These are phyloP conservation scores for Trichogramma dendrolimi DNA, from an alignment of 2,888 invertebrate genomes.

Conservation along the genomic window DNA sequence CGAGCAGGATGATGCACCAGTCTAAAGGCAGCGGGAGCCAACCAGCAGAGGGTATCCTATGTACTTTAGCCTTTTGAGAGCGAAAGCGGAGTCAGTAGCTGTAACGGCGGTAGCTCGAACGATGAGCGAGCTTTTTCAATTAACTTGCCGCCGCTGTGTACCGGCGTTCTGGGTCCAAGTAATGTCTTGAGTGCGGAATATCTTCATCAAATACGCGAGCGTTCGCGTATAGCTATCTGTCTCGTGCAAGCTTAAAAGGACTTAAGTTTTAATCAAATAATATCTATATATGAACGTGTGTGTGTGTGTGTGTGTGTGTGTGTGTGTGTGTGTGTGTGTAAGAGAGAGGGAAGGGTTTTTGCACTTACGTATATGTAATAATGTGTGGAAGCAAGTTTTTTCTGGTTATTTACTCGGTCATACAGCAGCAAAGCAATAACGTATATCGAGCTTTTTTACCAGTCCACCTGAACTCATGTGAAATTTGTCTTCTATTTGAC, in stretches of 20 bases:
- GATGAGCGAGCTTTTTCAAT: constrained; percentile 23
- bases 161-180: constrained; percentile 9
- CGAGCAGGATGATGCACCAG: background rate
- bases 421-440: too few species aligned
- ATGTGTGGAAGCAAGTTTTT: too few species aligned
- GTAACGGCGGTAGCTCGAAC: background rate
- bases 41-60: too few species aligned
- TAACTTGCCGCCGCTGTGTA: constrained; percentile 7
- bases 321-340: too few species aligned
- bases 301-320: too few species aligned
- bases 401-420: too few species aligned
- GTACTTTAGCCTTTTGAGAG: background rate
- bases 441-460: too few species aligned
- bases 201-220: constrained; percentile 9
- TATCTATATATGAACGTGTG: background rate
- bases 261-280: constrained; percentile 21
- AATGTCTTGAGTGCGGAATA: constrained; percentile 20
- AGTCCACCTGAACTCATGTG: too few species aligned
- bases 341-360: too few species aligned
- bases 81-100: background rate
- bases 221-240: background rate
- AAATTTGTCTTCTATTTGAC: too few species aligned
- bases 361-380: too few species aligned
- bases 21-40: constrained; percentile 6
- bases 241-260: constrained; percentile 8